A percentile compares a stretch with the other conserved stretches of the same genome.
phyloP scores from a whole-genome alignment of 2,888 invertebrate genomes.

The Watsonalla binaria region DNA sequence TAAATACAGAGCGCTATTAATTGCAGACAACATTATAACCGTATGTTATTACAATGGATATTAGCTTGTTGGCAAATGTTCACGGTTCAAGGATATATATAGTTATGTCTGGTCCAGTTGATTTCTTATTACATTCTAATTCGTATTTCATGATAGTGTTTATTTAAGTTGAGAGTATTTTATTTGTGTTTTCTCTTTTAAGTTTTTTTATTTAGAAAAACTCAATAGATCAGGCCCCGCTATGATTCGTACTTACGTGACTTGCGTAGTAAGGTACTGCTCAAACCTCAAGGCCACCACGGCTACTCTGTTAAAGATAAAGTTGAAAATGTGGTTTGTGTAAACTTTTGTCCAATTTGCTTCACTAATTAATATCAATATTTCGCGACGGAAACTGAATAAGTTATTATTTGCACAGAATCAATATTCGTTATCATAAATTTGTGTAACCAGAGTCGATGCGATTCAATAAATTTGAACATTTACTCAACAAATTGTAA shows the following conservation, averaged over 20 bases:
- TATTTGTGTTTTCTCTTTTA: not conserved
- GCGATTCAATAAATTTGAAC: conserved; percentile 2
- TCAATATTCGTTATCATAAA: not conserved
- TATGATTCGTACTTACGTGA: no score
- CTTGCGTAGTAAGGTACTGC: no score
- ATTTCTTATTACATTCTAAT: not conserved
- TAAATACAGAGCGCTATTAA: conserved; percentile 8
- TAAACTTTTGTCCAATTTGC: not conserved
- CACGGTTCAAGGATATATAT: conserved; percentile 12
- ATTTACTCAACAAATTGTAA: conserved; percentile 5
- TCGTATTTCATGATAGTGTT: not conserved
- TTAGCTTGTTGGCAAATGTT: conserved; percentile 7
- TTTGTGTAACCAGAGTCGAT: conserved; percentile 6
- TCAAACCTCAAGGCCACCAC: no score
- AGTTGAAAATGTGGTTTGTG: not conserved
- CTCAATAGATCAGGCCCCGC: no score
- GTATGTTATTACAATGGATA: conserved; percentile 10
- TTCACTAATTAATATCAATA: not conserved
- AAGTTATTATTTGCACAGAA: not conserved
- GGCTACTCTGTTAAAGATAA: no score
- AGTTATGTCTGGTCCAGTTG: not conserved
- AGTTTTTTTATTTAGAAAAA: no score
- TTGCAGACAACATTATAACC: conserved; percentile 4
- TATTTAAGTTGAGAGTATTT: not conserved
- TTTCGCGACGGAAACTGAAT: not conserved